Conservation (phyloP, 2,797 vertebrate genomes). For the Ataeniobius toweri region DNA sequence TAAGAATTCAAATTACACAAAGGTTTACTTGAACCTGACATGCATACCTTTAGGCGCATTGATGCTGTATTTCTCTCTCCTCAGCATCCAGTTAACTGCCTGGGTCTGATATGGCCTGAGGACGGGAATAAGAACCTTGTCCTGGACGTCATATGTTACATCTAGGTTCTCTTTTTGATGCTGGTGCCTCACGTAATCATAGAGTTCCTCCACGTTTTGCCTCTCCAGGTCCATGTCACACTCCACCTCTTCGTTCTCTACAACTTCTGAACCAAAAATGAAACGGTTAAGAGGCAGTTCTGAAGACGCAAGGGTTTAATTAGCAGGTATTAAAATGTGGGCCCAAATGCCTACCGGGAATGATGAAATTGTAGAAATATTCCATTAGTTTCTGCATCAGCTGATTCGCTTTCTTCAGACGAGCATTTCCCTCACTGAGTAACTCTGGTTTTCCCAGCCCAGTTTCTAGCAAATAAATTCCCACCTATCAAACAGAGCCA, state of each 20-base stretch:
- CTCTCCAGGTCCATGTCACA: conserved; percentile 91
- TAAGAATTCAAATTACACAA: background rate
- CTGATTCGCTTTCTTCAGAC: conserved; percentile 91
- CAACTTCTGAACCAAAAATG: conserved; percentile 78
- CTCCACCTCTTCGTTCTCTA: conserved; percentile 90
- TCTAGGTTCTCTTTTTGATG: conserved; percentile 71
- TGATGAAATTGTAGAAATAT: conserved; percentile 88
- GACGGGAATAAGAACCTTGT: conserved; percentile 89
- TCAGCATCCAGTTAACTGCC: conserved; percentile 97
- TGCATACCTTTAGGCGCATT: conserved; percentile 65
- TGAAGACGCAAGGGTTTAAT: background rate
- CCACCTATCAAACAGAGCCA: conserved; percentile 79
- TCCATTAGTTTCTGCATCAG: conserved; percentile 96
- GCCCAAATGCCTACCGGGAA: conserved; percentile 84
- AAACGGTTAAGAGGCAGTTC: background rate
- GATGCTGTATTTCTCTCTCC: conserved; percentile 81
- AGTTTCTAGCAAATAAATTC: conserved; percentile 90
- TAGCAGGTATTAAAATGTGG: background rate
- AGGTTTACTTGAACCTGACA: background rate
- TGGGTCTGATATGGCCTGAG: conserved; percentile 93
- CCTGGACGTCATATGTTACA: conserved; percentile 86
- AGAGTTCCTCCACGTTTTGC: conserved; percentile 96
- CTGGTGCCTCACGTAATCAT: conserved; percentile 88
- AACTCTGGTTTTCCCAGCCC: conserved; percentile 90
- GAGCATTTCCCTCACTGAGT: conserved; percentile 89